phyloP scores from a whole-genome alignment of 2,888 invertebrate genomes.

The Ctena decussata region DNA sequence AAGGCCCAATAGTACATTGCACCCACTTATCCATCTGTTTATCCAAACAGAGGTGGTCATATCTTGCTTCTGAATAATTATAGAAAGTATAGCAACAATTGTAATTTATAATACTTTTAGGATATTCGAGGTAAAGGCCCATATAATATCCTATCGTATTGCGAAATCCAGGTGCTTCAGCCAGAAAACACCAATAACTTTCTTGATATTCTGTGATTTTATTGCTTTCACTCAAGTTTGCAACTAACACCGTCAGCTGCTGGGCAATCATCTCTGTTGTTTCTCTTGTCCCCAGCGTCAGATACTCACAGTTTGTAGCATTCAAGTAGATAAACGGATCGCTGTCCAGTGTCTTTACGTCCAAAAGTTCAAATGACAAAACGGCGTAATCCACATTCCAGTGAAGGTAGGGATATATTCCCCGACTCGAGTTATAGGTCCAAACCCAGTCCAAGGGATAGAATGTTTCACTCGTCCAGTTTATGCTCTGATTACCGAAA shows the following conservation, averaged over 20 bases:
- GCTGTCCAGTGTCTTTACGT: background rate
- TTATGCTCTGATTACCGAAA: background rate
- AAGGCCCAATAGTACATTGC: constrained; percentile 3
- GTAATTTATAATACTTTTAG: background rate
- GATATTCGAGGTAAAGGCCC: background rate
- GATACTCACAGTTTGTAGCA: background rate
- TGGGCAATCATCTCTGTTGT: background rate
- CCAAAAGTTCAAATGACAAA: background rate
- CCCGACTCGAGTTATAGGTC: background rate
- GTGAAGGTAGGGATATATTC: constrained; percentile 1
- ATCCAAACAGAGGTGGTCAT: background rate
- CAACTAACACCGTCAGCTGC: background rate
- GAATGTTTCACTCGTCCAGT: background rate
- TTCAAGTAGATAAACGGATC: background rate
- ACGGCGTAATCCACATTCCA: background rate
- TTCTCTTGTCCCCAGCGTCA: background rate
- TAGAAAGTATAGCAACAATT: background rate
- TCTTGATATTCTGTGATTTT: background rate
- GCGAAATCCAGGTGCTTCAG: constrained; percentile 7
- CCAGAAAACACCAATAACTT: background rate
- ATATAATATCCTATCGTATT: background rate
- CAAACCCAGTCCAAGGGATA: background rate
- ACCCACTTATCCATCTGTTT: background rate
- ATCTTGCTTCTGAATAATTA: background rate
- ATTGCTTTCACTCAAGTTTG: background rate